Percentiles rank a stretch among this genome's conserved stretches.
These are phyloP conservation scores for Coptodon bakossiorum DNA, from an alignment of 2,113 vertebrate species.

Conservation along the genomic window DNA sequence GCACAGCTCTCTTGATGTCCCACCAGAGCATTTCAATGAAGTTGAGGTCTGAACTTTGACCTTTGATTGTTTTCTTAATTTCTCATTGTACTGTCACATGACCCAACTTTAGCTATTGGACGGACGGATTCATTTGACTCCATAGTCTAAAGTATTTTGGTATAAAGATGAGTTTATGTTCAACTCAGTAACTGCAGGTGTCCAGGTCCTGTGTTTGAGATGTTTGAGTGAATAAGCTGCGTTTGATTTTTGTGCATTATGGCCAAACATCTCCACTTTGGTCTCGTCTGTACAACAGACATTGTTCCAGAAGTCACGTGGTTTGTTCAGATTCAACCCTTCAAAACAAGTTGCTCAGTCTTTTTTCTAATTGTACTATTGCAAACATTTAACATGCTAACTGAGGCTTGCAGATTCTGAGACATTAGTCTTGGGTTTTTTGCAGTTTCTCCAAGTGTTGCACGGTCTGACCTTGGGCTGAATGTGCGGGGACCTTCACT, in stretches of 20 bases:
- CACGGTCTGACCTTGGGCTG: not conserved
- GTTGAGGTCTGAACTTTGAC: not conserved
- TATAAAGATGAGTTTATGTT: not conserved
- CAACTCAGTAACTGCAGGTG: not conserved
- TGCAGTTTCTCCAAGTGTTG: not conserved
- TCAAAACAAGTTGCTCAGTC: not conserved
- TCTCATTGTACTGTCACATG: not conserved
- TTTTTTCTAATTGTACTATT: not conserved
- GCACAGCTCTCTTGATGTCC: not conserved
- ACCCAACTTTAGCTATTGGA: not conserved
- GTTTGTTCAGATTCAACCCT: not conserved
- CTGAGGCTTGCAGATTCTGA: not conserved
- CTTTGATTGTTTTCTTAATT: not conserved
- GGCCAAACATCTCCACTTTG: not conserved
- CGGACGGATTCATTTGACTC: not conserved
- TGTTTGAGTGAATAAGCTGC: not conserved
- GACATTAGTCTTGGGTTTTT: not conserved
- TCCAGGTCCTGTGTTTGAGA: not conserved
- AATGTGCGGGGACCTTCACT: not conserved
- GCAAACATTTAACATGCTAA: not conserved
- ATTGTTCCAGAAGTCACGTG: not conserved
- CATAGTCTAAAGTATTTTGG: not conserved
- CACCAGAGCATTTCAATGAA: not conserved
- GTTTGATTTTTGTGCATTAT: not conserved
- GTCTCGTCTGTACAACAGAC: not conserved